Conservation (phyloP, 2,113 vertebrate genomes). For the Xiphophorus couchianus region DNA sequence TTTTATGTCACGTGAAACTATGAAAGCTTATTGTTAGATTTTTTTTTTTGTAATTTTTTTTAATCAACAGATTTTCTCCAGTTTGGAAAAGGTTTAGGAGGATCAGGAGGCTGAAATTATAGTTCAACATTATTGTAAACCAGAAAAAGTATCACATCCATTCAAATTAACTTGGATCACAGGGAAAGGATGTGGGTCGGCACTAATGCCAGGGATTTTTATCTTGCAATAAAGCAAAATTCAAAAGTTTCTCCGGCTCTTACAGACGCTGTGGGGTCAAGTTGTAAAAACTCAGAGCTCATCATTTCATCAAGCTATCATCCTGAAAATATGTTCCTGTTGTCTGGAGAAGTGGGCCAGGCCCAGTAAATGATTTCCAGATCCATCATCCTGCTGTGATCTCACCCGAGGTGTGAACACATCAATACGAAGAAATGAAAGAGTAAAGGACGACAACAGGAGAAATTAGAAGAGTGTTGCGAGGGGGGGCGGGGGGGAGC, state of each 20-base stretch:
- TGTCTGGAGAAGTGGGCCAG: constrained; percentile 70
- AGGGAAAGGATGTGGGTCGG: not conserved
- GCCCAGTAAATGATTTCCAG: constrained; percentile 79
- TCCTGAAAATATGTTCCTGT: constrained; percentile 56
- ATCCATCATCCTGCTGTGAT: constrained; percentile 78
- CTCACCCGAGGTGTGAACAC: constrained; percentile 71
- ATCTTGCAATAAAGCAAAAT: not conserved
- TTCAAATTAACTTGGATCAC: not conserved
- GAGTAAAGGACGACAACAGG: constrained; percentile 29
- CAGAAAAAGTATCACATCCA: not conserved
- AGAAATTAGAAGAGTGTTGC: constrained; percentile 2
- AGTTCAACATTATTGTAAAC: not conserved
- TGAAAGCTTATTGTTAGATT: too few species aligned
- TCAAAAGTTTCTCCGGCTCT: constrained; percentile 14
- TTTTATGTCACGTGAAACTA: too few species aligned
- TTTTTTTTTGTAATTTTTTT: too few species aligned
- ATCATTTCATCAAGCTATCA: constrained; percentile 70
- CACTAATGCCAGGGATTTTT: not conserved
- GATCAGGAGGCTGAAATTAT: too few species aligned
- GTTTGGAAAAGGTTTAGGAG: too few species aligned
- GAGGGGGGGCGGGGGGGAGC: constrained; percentile 2
- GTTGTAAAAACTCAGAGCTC: constrained; percentile 54
- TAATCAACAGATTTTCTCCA: too few species aligned
- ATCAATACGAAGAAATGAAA: constrained; percentile 70
- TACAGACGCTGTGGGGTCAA: constrained; percentile 21